These are phyloP conservation scores for Cichladusa arquata DNA, from an alignment of 2,113 vertebrate species.

Conservation along the genomic window DNA sequence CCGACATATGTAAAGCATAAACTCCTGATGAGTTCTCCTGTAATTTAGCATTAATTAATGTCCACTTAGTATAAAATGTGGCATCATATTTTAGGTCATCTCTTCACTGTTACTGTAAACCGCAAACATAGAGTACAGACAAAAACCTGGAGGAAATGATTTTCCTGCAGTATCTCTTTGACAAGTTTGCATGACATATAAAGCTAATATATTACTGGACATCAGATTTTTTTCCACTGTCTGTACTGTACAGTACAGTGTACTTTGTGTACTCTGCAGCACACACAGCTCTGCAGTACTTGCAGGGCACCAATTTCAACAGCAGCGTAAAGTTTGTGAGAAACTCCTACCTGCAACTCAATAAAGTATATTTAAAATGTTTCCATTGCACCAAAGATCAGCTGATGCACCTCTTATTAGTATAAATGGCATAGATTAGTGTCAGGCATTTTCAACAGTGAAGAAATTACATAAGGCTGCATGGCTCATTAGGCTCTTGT, in stretches of 20 bases:
- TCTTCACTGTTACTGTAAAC: not conserved
- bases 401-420: slow-evolving; percentile 79
- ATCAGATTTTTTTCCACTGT: not conserved
- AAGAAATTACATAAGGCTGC: slow-evolving; percentile 81
- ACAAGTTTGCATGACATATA: slow-evolving; percentile 8
- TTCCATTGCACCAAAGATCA: slow-evolving; percentile 76
- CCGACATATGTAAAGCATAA: slow-evolving; percentile 38
- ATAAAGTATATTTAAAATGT: slow-evolving; percentile 69
- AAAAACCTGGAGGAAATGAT: not conserved
- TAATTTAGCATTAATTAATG: slow-evolving; percentile 46
- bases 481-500: slow-evolving; percentile 78
- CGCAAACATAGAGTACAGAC: not conserved
- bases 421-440: slow-evolving; percentile 83
- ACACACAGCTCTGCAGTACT: not conserved
- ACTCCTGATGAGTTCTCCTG: not conserved
- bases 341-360: slow-evolving; percentile 61
- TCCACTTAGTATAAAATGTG: slow-evolving; percentile 39
- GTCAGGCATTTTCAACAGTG: slow-evolving; percentile 80
- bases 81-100: slow-evolving; percentile 42
- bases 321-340: slow-evolving; percentile 29
- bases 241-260: not conserved
- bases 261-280: not conserved
- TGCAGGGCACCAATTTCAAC: not conserved
- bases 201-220: not conserved
- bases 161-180: slow-evolving; percentile 28